Evolutionary conservation across 2,797 vertebrate genomes (phyloP), one percentile per base, ranked within the genome.

Genomic region (Triplophysa yarkandensis): DNA sequence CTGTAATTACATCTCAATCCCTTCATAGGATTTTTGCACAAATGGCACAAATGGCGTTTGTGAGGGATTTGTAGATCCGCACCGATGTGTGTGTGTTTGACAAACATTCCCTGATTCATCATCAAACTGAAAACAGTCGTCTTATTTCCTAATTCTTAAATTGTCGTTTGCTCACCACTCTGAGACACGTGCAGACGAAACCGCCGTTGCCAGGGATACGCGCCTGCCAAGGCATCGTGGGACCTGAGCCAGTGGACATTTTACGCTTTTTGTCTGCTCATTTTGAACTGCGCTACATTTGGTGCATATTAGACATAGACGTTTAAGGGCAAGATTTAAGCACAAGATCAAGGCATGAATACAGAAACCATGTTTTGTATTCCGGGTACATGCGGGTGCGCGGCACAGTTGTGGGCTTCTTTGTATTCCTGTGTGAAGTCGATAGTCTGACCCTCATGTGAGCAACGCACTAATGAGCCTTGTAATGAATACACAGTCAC

Each of bases 401-500:
- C 36, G 1, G 27, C 30, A 68, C 50, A 54, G 54, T 39, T 19
- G 10, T 23, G 21, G 30, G 32, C 70, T 75, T 68, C 39, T 76
- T 68, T 66, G 25, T 78, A 77, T 64, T 76, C 60, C 71, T 62
- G 62, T 21, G 23, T 14, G 52, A 66, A 64, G 68, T 71, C 68
- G 23, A 52, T 52, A 62, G 30, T 21, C 28, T 71, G 80, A 71
- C 77, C 68, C 60, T 25, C 36, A 17, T 73, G 74, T 77, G 72
- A 73, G 64, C 39, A 43, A 34, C 32, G 65, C 69, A 52, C 72
- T 82, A 82, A 82, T 79, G 79, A 79, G 76, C 60, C 69, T 63
- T 79, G 77, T 83, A 81, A 83, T 85, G 80, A 80, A 78, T 78
- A 77, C 36, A 14, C 71, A 69, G 44, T 50, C 66, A 16, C 48